phyloP scores from a whole-genome alignment of 2,113 vertebrate species.

The Pseudonaja textilis region DNA sequence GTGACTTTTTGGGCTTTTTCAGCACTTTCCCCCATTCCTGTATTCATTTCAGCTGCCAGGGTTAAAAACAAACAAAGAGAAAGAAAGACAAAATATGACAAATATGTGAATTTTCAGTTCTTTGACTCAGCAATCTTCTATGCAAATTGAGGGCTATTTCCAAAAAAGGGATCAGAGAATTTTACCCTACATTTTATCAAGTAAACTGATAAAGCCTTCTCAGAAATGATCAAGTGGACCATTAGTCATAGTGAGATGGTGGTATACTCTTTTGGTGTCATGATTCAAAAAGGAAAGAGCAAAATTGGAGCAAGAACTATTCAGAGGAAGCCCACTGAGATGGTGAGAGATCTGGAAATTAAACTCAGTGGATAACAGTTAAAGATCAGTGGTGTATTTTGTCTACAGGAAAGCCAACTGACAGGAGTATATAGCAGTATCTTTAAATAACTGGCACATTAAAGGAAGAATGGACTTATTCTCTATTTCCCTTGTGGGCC shows the following conservation, averaged over 20 bases:
- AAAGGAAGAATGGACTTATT: background rate
- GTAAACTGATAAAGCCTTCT: background rate
- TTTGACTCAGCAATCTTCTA: background rate
- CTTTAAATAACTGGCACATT: background rate
- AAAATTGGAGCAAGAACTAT: background rate
- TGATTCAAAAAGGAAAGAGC: background rate
- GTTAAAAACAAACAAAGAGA: background rate
- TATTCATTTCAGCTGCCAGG: background rate
- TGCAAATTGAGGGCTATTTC: background rate
- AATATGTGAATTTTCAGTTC: background rate
- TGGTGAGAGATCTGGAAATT: background rate
- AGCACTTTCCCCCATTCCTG: background rate
- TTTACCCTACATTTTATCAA: background rate
- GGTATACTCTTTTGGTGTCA: background rate
- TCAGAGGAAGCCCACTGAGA: background rate
- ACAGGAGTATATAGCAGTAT: background rate
- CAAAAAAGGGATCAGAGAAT: background rate
- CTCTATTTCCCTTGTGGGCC: background rate
- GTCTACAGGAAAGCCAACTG: background rate
- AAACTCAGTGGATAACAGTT: background rate
- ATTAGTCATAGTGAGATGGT: background rate
- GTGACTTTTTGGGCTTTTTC: constrained; percentile 46
- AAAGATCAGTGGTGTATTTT: background rate
- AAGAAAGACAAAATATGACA: no score
- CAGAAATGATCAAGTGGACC: background rate